These are phyloP conservation scores for Drosophila tani DNA, from an alignment of 1,140 invertebrate species.

Conservation along the genomic window DNA sequence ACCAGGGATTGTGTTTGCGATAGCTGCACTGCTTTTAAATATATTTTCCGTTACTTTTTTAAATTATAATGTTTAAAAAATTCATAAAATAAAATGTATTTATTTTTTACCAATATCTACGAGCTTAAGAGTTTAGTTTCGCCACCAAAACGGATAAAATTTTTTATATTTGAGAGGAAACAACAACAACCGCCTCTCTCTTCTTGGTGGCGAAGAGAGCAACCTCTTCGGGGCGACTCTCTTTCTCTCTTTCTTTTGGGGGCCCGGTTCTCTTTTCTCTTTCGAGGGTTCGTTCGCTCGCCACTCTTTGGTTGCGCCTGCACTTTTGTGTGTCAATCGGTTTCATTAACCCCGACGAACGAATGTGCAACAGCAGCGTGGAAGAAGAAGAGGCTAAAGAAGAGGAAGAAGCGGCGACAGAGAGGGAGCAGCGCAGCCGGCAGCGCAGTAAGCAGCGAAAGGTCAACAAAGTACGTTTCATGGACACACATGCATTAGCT, in stretches of 20 bases:
- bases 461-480: constrained; percentile 74
- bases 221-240: neutral
- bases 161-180: neutral
- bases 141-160: neutral
- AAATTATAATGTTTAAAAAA: neutral
- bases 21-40: neutral
- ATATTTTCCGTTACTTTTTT: neutral
- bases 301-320: constrained; percentile 37
- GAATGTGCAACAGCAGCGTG: constrained; percentile 42
- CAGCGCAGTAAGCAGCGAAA: constrained; percentile 50
- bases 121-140: neutral
- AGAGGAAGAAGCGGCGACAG: constrained; percentile 3
- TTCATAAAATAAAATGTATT: too few relatives aligned
- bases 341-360: constrained; percentile 82
- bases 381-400: constrained; percentile 4
- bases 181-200: neutral
- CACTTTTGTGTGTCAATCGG: constrained; percentile 84
- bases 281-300: constrained; percentile 4
- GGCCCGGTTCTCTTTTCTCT: constrained; percentile 8
- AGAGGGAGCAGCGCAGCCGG: neutral
- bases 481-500: constrained; percentile 41
- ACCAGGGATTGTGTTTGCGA: neutral
- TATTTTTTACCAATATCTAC: neutral
- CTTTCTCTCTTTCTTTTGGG: constrained; percentile 10
- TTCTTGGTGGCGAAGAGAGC: too few relatives aligned